A percentile compares a stretch with the other conserved stretches of the same genome.
Evolutionary conservation across 2,888 invertebrate genomes (phyloP).

Genomic region (Drosophila mimica): DNA sequence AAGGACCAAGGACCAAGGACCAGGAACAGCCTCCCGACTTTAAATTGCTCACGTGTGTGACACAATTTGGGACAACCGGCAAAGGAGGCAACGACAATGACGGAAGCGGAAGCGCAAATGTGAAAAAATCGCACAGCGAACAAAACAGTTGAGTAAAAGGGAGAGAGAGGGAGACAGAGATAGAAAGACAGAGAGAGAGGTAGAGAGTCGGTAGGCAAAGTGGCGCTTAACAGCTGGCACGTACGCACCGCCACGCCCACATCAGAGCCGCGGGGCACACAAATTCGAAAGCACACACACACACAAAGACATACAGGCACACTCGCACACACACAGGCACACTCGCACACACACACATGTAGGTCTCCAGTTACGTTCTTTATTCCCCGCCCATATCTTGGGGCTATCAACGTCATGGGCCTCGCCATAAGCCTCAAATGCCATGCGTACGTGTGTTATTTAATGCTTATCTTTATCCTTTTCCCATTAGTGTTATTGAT

Average conservation of each 20-base stretch:
- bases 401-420: slow-evolving; percentile 58
- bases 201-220: slow-evolving; percentile 20
- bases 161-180: not conserved
- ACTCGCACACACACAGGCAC: slow-evolving; percentile 4
- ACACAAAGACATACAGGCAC: not conserved
- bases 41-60: slow-evolving; percentile 81
- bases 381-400: slow-evolving; percentile 8
- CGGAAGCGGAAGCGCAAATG: slow-evolving; percentile 74
- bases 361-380: slow-evolving; percentile 33
- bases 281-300: slow-evolving; percentile 48
- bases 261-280: slow-evolving; percentile 46
- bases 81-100: slow-evolving; percentile 46
- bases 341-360: not conserved
- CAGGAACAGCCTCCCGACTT: slow-evolving; percentile 41
- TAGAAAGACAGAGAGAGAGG: not conserved
- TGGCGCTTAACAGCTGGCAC: slow-evolving; percentile 69
- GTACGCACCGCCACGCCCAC: slow-evolving; percentile 53
- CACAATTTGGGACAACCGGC: slow-evolving; percentile 62
- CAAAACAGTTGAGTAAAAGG: slow-evolving; percentile 38
- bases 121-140: slow-evolving; percentile 69
- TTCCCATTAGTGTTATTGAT: slow-evolving; percentile 82
- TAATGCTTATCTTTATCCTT: slow-evolving; percentile 82
- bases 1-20: slow-evolving; percentile 24
- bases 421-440: slow-evolving; percentile 56
- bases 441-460: slow-evolving; percentile 75